Base-by-base conservation (phyloP, 2,888 invertebrate genomes). In the Dione vanillae region DNA sequence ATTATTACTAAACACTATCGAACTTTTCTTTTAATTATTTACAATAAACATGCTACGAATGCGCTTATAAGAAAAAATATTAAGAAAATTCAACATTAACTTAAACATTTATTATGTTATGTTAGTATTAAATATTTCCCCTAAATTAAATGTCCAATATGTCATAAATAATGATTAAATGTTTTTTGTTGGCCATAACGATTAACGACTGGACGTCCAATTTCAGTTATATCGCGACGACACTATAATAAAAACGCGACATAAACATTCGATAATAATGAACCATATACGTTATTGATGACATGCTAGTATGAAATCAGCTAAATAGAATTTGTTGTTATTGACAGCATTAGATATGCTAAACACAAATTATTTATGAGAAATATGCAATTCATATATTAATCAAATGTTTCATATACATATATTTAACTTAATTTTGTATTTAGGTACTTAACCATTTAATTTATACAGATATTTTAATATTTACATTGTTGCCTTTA, bases 141-240 rank as follows among this genome's bases (percentile, higher is more conserved):
- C 74, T 74, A 78, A 76, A 77, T 78, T 72, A 78, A 77, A 75
- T 76, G 75, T 75, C 75, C 73, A 70, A 77, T 75, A 72, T 76
- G 79, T 79, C 81, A 76, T 81, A 81, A 80, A 79, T 80, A 79
- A 77, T 79, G 80, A 79, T 79, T 78, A 78, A 78, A 80, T 80
- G 76, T 79, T 79, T 80, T 79, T 78, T 78, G 76, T 77, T 78
- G 77, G 77, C 77, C 75, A 76, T 76, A 74, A 76, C 76, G 77
- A 73, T 76, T 75, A 76, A 77, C 75, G 77, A 71, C 75, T 76
- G 75, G 76, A 73, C 76, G 77, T 80, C 78, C 79, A 80, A 79
- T 80, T 81, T 80, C 79, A 78, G 79, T 77, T 78, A 78, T 78
- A 79, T 78, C 75, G 76, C 74, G 75, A 77, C 78, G 77, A 80